These are phyloP conservation scores for Stenotaenia linearis DNA, from an alignment of 2,888 invertebrate species.

Conservation along the genomic window DNA sequence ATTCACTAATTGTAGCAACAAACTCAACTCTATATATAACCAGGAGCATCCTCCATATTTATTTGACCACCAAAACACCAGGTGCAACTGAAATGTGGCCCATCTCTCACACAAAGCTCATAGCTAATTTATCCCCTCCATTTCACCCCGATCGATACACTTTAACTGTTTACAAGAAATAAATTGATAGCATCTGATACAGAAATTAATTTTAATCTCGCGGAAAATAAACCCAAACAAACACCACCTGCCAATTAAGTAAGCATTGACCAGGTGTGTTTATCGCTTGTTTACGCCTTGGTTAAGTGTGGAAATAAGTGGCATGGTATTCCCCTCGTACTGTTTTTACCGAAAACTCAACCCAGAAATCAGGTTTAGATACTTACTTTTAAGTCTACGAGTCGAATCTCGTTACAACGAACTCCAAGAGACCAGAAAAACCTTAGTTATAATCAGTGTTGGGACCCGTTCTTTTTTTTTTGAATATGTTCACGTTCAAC, in stretches of 20 bases:
- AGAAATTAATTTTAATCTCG: neutral
- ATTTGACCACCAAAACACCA: constrained; percentile 10
- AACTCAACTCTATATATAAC: neutral
- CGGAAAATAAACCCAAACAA: neutral
- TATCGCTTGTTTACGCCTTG: too few species aligned
- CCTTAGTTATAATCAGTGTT: too few species aligned
- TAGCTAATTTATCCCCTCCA: neutral
- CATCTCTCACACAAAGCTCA: neutral
- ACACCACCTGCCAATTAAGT: neutral
- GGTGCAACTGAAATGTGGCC: neutral
- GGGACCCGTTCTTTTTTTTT: too few species aligned
- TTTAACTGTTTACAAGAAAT: too few species aligned
- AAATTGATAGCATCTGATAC: neutral
- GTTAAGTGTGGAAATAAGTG: too few species aligned
- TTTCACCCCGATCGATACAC: neutral
- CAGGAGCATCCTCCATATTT: neutral
- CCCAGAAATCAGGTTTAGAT: too few species aligned
- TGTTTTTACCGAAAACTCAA: too few species aligned
- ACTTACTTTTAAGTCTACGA: too few species aligned
- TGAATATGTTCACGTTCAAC: too few species aligned
- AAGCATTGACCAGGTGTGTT: neutral
- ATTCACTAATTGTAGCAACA: neutral
- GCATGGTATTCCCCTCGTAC: too few species aligned
- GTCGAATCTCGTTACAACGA: too few species aligned
- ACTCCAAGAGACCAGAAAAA: too few species aligned